phyloP scores from a whole-genome alignment of 2,888 invertebrate genomes.

The Stictocephala bisonia region DNA sequence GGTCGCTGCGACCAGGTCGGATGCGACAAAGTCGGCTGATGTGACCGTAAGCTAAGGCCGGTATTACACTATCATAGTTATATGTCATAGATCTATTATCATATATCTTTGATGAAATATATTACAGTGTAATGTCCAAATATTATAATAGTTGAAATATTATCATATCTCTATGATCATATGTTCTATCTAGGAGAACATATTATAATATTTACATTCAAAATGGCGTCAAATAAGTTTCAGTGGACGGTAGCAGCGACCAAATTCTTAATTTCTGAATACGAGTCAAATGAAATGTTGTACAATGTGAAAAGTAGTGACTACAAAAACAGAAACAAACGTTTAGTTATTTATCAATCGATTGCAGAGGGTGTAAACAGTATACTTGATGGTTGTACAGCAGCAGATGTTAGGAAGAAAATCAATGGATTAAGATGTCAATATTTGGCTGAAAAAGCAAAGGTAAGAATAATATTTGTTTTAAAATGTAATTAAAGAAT shows the following conservation, averaged over 20 bases:
- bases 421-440: slow-evolving; percentile 6
- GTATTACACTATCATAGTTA: slow-evolving; percentile 1
- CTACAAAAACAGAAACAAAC: slow-evolving; percentile 11
- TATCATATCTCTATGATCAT: slow-evolving; percentile 27
- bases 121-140: slow-evolving; percentile 5
- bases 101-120: background rate
- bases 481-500: background rate
- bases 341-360: slow-evolving; percentile 4
- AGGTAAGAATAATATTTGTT: slow-evolving; percentile 10
- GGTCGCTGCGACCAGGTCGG: no score
- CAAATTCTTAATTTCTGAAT: slow-evolving; percentile 27
- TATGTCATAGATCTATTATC: slow-evolving; percentile 1
- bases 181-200: slow-evolving; percentile 9
- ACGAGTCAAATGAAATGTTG: slow-evolving; percentile 17
- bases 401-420: background rate
- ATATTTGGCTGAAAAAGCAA: background rate
- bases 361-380: slow-evolving; percentile 2
- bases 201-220: slow-evolving; percentile 24
- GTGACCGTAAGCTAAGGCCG: no score
- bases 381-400: slow-evolving; percentile 3
- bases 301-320: background rate
- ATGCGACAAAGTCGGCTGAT: no score
- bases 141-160: slow-evolving; percentile 31
- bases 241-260: slow-evolving; percentile 26
- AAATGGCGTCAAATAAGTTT: slow-evolving; percentile 15